Base-by-base conservation (phyloP, 2,888 invertebrate species). In the Caenorhabditis uteleia region DNA sequence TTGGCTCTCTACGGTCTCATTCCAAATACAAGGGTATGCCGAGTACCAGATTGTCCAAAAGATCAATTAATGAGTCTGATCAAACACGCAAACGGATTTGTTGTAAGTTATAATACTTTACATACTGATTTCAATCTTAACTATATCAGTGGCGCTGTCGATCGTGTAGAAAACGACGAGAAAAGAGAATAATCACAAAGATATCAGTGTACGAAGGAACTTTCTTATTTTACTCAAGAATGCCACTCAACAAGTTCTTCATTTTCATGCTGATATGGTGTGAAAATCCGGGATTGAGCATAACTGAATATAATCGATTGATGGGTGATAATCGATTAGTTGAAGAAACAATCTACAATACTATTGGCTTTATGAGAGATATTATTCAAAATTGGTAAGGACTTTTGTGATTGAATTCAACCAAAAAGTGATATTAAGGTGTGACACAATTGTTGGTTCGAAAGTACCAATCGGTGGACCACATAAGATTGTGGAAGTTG, bases 231-330 rank as follows among this genome's bases (percentile, higher is more conserved):
- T 72, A 72, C 25, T 70, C 69, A 1, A 43, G 72, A 3, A 72
- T 72, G 69, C 72, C 72, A 10, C 60, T 70, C 46, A 70, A 70
- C 50, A 72, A 72, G 45, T 69, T 72, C 50, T 72, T 72, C 53
- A 67, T 72, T 14, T 72, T 72, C 42, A 72, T 72, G 72, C 65
- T 67, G 1, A 65, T 68, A 18, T 72, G 72, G 72, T 72, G 65
- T 25, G 69, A 72, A 26, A 64, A 72, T 34, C 69, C 72, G 12
- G 72, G 72, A 27, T 58, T 61, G 6, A 64, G 61, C 1, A 69
- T 69, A 18, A 57, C 58, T 14, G 72, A 72, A 38, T 72, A 72
- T 26, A 72, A 72, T 40, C 18, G 59, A 14, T 42, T 69, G 23
- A 58, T 72, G 50, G 72, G 69, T 1, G 72, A 72, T 16, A 68